A percentile compares a stretch with the other conserved stretches of the same genome.
These are phyloP conservation scores for Hypsibius dujardini DNA, from an alignment of 1,140 invertebrate genomes.

Conservation along the genomic window DNA sequence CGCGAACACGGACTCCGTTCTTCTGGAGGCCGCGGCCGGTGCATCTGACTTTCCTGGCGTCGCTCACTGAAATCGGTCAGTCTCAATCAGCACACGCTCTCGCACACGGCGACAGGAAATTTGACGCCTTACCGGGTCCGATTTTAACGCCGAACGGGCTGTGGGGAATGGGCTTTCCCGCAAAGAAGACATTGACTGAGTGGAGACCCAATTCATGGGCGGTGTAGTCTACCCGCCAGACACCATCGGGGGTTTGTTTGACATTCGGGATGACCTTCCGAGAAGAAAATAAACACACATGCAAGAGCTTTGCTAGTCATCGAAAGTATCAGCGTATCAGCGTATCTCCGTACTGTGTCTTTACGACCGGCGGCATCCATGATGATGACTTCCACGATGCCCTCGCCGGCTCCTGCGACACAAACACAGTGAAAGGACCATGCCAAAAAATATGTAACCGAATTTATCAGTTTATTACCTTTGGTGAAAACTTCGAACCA, in stretches of 20 bases:
- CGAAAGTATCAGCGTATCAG: too few relatives aligned
- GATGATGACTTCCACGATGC: conserved; percentile 63
- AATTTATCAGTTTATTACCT: conserved; percentile 35
- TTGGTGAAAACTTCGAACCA: conserved; percentile 71
- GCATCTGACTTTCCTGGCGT: conserved; percentile 51
- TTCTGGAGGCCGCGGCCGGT: conserved; percentile 64
- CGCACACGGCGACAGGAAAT: background rate
- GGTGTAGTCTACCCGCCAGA: conserved; percentile 65
- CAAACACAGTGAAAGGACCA: background rate
- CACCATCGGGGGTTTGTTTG: conserved; percentile 47
- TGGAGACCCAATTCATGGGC: conserved; percentile 54
- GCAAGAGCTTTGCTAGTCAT: too few relatives aligned
- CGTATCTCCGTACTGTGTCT: conserved; percentile 41
- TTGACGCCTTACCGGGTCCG: conserved; percentile 36
- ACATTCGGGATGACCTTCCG: conserved; percentile 41
- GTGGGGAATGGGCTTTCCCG: conserved; percentile 58
- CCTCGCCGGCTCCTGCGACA: conserved; percentile 53
- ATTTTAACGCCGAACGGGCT: conserved; percentile 64
- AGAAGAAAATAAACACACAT: conserved; percentile 29
- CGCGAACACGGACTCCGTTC: conserved; percentile 59
- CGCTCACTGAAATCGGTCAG: conserved; percentile 34
- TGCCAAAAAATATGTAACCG: conserved; percentile 16
- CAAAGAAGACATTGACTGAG: conserved; percentile 73
- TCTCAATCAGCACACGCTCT: background rate
- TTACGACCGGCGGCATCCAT: conserved; percentile 60